Evolutionary conservation across 2,113 vertebrate genomes (phyloP).

Genomic region (Festucalex cinctus): DNA sequence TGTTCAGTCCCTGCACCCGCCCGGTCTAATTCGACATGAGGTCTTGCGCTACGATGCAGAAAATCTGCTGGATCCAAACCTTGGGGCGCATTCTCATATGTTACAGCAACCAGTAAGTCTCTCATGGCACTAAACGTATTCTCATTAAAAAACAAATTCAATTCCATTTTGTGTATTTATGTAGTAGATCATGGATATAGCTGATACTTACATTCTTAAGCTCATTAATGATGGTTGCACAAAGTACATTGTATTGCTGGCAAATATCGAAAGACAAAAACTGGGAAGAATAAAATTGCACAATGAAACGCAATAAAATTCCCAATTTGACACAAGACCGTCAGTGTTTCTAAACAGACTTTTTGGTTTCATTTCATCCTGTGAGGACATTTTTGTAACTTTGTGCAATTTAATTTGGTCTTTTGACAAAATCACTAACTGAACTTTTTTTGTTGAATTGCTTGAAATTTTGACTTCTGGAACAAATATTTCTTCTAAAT

Average conservation of each 20-base stretch:
- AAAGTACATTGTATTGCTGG: background rate
- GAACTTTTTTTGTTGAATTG: conserved; percentile 37
- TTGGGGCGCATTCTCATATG: conserved; percentile 70
- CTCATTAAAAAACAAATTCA: background rate
- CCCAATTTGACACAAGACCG: background rate
- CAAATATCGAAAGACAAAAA: background rate
- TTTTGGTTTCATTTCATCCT: background rate
- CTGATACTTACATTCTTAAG: background rate
- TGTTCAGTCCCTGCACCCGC: conserved; percentile 84
- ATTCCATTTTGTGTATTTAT: background rate
- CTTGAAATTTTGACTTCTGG: background rate
- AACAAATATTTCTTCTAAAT: background rate
- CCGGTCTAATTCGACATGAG: conserved; percentile 72
- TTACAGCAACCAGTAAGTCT: conserved; percentile 67
- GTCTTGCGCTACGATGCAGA: conserved; percentile 82
- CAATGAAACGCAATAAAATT: background rate
- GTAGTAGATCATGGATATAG: background rate
- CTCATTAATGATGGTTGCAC: background rate
- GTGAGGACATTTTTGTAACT: conserved; percentile 3
- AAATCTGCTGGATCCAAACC: conserved; percentile 80
- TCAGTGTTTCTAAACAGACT: background rate
- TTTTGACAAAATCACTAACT: conserved; percentile 46
- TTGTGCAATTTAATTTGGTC: conserved; percentile 12
- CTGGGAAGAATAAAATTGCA: background rate
- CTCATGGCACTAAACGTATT: background rate